A percentile compares a stretch with the other conserved stretches of the same genome.
These are phyloP conservation scores for Fissipunctia ypsillon DNA, from an alignment of 2,888 invertebrate genomes.

Conservation along the genomic window DNA sequence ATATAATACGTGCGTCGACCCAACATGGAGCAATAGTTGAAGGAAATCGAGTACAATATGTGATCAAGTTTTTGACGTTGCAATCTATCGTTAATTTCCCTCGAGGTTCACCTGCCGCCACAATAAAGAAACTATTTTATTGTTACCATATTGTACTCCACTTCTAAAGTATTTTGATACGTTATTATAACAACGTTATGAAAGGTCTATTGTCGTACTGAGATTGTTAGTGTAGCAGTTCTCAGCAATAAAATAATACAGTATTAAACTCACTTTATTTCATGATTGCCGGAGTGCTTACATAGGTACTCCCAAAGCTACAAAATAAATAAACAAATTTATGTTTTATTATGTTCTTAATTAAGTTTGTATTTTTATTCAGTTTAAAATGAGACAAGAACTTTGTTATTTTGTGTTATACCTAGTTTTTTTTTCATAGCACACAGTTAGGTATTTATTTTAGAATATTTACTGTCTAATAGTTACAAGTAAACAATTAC, in stretches of 20 bases:
- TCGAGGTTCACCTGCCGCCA: conserved; percentile 83
- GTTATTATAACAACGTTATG: conserved; percentile 70
- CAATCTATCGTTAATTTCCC: conserved; percentile 89
- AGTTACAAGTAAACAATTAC: too few species aligned
- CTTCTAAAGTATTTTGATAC: conserved; percentile 70
- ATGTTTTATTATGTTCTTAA: conserved; percentile 2
- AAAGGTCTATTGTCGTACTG: conserved; percentile 60
- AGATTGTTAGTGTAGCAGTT: conserved; percentile 54
- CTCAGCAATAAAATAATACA: conserved; percentile 14
- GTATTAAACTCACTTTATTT: conserved; percentile 16
- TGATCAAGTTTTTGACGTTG: conserved; percentile 88
- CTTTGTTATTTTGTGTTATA: not conserved
- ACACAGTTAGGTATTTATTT: too few species aligned
- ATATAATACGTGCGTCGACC: conserved; percentile 77
- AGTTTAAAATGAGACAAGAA: not conserved
- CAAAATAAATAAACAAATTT: conserved; percentile 7
- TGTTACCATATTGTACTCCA: conserved; percentile 77
- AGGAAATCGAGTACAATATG: conserved; percentile 84
- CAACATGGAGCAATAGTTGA: conserved; percentile 76
- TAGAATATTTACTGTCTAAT: too few species aligned
- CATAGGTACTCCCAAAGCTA: not conserved
- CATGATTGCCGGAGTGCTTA: conserved; percentile 4
- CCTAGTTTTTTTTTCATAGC: not conserved
- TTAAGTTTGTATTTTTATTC: conserved; percentile 4
- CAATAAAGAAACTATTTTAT: conserved; percentile 88